These are phyloP conservation scores for Pseudococcus longispinus DNA, from an alignment of 2,888 invertebrate genomes.

Conservation along the genomic window DNA sequence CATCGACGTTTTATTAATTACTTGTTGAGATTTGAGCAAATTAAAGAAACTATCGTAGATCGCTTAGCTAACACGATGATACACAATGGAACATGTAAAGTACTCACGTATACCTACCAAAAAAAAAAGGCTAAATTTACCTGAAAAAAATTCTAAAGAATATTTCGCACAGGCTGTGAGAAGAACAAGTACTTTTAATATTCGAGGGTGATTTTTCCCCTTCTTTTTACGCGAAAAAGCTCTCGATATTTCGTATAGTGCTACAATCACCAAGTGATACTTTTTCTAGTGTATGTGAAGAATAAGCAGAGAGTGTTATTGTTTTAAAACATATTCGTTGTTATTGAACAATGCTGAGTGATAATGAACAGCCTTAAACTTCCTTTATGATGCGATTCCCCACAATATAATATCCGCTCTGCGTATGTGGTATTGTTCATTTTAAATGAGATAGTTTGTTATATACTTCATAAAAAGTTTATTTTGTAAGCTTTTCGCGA, in stretches of 20 bases:
- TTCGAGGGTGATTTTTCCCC: background rate
- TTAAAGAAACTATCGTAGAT: background rate
- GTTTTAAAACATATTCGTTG: conserved; percentile 50
- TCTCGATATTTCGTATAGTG: conserved; percentile 12
- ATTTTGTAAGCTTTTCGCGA: conserved; percentile 35
- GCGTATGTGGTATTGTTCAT: conserved; percentile 36
- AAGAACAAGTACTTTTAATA: background rate
- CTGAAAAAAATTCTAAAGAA: conserved; percentile 10
- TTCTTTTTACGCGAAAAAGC: background rate
- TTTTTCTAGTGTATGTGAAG: background rate
- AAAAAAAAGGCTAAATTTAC: background rate
- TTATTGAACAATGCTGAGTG: conserved; percentile 49
- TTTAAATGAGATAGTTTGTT: conserved; percentile 45
- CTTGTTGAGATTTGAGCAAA: background rate
- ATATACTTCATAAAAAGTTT: conserved; percentile 45
- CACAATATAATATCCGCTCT: conserved; percentile 45
- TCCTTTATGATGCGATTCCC: conserved; percentile 41
- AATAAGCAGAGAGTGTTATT: conserved; percentile 37
- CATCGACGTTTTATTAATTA: background rate
- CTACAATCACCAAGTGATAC: background rate
- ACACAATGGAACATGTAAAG: background rate
- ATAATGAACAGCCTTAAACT: conserved; percentile 48
- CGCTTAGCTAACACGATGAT: background rate
- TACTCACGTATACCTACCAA: background rate
- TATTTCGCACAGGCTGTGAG: background rate